Evolutionary conservation across 2,113 vertebrate species (phyloP).

Genomic region (Siphamia tubifer): DNA sequence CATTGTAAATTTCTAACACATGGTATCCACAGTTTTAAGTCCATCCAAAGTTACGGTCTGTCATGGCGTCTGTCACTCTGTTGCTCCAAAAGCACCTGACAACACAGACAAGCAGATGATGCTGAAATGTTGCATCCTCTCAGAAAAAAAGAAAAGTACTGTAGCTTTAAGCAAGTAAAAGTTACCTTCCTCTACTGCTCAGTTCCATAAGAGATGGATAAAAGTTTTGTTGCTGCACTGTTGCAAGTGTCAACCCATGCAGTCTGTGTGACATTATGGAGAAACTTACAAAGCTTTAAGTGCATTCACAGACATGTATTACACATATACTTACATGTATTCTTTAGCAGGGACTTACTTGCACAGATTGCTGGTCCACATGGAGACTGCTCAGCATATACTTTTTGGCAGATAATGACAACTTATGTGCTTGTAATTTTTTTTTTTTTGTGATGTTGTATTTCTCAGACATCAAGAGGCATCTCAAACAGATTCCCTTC

Average conservation of each 20-base stretch:
- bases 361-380: not conserved
- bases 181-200: too few species aligned
- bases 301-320: not conserved
- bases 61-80: too few species aligned
- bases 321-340: too few species aligned
- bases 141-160: too few species aligned
- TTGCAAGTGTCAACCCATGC: not conserved
- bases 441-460: constrained; percentile 12
- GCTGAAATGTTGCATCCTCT: too few species aligned
- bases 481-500: not conserved
- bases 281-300: constrained; percentile 1
- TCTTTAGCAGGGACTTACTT: constrained; percentile 5
- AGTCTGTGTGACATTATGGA: not conserved
- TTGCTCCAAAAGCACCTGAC: too few species aligned
- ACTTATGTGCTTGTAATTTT: not conserved
- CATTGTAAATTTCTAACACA: too few species aligned
- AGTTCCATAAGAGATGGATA: not conserved
- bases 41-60: too few species aligned
- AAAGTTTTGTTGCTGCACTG: not conserved
- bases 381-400: not conserved
- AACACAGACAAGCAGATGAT: too few species aligned
- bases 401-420: constrained; percentile 1
- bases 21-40: too few species aligned
- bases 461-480: not conserved
- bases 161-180: too few species aligned